Base-by-base conservation (phyloP, 2,888 invertebrate species). In the Dugesia japonica region DNA sequence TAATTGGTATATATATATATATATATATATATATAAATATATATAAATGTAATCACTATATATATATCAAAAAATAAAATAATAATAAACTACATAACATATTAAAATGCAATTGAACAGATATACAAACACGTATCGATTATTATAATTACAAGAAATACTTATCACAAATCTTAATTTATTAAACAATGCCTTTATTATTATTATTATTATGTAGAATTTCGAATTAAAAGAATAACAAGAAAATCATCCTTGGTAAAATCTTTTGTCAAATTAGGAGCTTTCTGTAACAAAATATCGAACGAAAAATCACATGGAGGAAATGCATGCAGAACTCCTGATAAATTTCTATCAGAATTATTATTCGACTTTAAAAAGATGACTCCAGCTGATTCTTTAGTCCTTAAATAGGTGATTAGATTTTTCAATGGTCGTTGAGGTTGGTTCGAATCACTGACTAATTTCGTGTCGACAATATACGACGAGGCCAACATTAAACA, bases 321-420 rank as follows among this genome's bases (percentile, higher is more conserved):
- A 77, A 77, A 77, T 17, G 73, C 77, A 77, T 77, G 77, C 26
- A 77, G 33, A n/a, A 26, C 42, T 23, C 20, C 23, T 13, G n/a
- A 77, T 23, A 56, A 23, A 23, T 56, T 56, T 56, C 17, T 56
- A 26, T 74, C 28, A 76, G n/a, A 17, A 20, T 13, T 20, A 9
- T 7, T n/a, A 20, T 77, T 20, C 56, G 56, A 56, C 17, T 56
- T 56, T 26, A 95, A 86, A 0, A 93, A 92, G 80, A 97, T 94
- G 0, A 97, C 95, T 78, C 98, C 98, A 4, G 97, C 97, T 28
- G 98, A 97, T 85, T 97, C 95, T 85, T 98, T 98, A 83, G 95
- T 95, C 83, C 94, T 94, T 76, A 98, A 87, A 84, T 98, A 98
- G 0, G 94, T 92, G 0, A 98, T 93, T 79, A 98, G 87, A 86